Evolutionary conservation across 2,113 vertebrate species (phyloP), one percentile per base, ranked within the genome.

Genomic region (Daphoenositta chrysoptera): DNA sequence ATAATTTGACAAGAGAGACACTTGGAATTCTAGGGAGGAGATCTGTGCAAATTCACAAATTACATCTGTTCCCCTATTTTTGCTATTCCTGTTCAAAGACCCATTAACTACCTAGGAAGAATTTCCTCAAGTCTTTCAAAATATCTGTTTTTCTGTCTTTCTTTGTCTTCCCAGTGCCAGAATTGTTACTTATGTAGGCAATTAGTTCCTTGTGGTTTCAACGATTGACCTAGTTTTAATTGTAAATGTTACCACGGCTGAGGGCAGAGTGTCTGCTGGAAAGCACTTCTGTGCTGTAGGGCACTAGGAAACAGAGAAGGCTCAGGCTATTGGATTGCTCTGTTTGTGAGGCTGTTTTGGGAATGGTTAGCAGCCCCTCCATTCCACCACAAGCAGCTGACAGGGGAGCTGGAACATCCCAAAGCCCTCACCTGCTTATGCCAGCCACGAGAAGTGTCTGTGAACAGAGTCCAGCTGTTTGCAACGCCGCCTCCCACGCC

Each of bases 401-500:
- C 6, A 35, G 66, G 47, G 44, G 68, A 88, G 33, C 14, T 90
- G 79, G 58, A 39, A 40, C 39, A 31, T 70, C 33, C 54, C 77
- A 58, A 80, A 95, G 5, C 47, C 24, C 35, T 87, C 2, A 6
- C 39, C 42, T 87, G 47, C 77, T 95, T 58, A 30, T 33, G 28
- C 60, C 83, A 53, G 50, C 17, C 14, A 50, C 54, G 47, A 81
- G 64, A 66, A 61, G 24, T 20, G 16, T 39, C 68, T 81, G 73
- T 64, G 87, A 69, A 20, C 56, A 24, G n/a, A 57, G 57, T 9
- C 42, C 17, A 18, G 30, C 26, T 39, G 15, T 80, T 87, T 72
- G 58, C n/a, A 85, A 6, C 0, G 5, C 57, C 2, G 1, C 31
- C 22, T 84, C 53, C 40, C 0, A 3, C 9, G 11, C 9, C 61